Conservation (phyloP, 2,113 vertebrate genomes). For the Ictalurus furcatus region DNA sequence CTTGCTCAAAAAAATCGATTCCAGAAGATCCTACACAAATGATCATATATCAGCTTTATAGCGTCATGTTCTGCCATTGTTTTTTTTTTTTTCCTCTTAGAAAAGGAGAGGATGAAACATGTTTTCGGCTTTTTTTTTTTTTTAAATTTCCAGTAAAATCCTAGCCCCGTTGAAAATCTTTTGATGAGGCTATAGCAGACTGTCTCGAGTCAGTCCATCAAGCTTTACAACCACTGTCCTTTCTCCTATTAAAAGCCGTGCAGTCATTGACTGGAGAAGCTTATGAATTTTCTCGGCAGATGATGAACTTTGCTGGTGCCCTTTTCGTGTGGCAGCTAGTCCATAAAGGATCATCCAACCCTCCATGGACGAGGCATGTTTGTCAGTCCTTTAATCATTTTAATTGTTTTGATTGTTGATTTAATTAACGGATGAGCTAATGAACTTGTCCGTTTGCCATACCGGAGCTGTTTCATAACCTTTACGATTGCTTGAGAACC, state of each 20-base stretch:
- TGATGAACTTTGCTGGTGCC: constrained; percentile 18
- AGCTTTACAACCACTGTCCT: constrained; percentile 36
- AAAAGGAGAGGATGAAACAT: background rate
- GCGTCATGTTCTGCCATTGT: background rate
- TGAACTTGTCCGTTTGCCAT: constrained; percentile 49
- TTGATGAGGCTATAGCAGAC: constrained; percentile 27
- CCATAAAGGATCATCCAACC: constrained; percentile 60
- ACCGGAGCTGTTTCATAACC: constrained; percentile 41
- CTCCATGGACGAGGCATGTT: constrained; percentile 60
- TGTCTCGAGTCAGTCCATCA: constrained; percentile 25
- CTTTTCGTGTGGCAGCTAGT: constrained; percentile 47
- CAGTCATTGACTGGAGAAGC: constrained; percentile 1
- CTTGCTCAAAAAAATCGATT: background rate
- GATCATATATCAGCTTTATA: background rate
- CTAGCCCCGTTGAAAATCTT: background rate
- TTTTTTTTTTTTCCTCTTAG: background rate
- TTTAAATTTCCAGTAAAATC: constrained; percentile 42
- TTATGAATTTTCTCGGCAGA: background rate
- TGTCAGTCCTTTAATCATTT: constrained; percentile 62
- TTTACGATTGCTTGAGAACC: constrained; percentile 37
- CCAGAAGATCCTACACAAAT: background rate
- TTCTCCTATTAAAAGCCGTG: constrained; percentile 22
- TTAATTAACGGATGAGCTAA: constrained; percentile 63
- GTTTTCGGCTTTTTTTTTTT: constrained; percentile 28
- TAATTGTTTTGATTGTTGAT: constrained; percentile 70